These are phyloP conservation scores for Rhagonycha fulva DNA, from an alignment of 2,888 invertebrate genomes.

Conservation along the genomic window DNA sequence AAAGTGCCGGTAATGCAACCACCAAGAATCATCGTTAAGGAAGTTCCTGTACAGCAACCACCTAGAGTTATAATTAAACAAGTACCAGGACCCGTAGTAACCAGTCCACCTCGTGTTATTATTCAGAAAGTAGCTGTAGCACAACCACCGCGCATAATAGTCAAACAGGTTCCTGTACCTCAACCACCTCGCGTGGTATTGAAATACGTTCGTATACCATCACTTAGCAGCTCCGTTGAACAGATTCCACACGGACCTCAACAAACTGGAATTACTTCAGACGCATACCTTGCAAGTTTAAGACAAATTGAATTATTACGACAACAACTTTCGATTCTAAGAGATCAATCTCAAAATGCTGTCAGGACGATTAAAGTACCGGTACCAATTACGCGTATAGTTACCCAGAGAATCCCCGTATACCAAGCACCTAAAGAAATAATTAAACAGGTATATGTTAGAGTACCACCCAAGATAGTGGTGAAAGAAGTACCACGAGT, in stretches of 20 bases:
- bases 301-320: not conserved
- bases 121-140: not conserved
- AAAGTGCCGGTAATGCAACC: not conserved
- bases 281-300: not conserved
- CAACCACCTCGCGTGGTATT: not conserved
- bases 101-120: not conserved
- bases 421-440: slow-evolving; percentile 7
- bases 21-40: not conserved
- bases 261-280: not conserved
- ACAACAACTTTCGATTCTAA: not conserved
- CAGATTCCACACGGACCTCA: not conserved
- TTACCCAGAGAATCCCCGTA: not conserved
- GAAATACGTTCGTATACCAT: not conserved
- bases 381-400: not conserved
- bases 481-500: not conserved
- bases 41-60: not conserved
- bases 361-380: not conserved
- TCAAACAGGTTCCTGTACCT: not conserved
- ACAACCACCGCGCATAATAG: not conserved
- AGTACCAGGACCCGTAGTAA: not conserved
- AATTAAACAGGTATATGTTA: slow-evolving; percentile 7
- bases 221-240: not conserved
- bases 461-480: not conserved
- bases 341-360: not conserved
- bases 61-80: not conserved